A percentile compares a stretch with the other conserved stretches of the same genome.
These are phyloP conservation scores for Drosophila pegasa DNA, from an alignment of 2,888 invertebrate species.

Conservation along the genomic window DNA sequence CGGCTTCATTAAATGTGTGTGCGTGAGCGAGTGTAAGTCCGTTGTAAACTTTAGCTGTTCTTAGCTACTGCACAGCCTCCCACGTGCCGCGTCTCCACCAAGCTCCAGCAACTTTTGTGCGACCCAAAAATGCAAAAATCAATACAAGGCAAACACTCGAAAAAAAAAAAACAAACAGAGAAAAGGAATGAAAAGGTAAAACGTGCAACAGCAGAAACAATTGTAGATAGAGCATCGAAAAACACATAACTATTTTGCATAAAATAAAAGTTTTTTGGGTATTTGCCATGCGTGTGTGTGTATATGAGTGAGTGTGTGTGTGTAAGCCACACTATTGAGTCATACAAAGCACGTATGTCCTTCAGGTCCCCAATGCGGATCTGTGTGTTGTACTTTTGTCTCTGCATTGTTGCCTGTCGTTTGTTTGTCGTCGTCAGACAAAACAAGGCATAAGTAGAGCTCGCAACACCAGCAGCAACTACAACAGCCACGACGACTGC, in stretches of 20 bases:
- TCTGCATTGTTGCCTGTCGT: slow-evolving; percentile 45
- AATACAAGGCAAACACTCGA: slow-evolving; percentile 50
- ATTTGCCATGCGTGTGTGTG: slow-evolving; percentile 13
- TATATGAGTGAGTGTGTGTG: background rate
- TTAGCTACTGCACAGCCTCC: slow-evolving; percentile 28
- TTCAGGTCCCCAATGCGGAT: slow-evolving; percentile 34
- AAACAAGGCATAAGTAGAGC: slow-evolving; percentile 27
- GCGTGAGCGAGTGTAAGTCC: slow-evolving; percentile 10
- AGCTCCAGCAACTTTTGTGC: slow-evolving; percentile 20
- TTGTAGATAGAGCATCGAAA: slow-evolving; percentile 50
- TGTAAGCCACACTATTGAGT: slow-evolving; percentile 55
- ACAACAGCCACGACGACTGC: background rate
- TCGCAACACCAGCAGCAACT: background rate
- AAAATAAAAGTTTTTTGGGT: slow-evolving; percentile 70
- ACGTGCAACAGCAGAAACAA: slow-evolving; percentile 55
- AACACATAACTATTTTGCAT: slow-evolving; percentile 76
- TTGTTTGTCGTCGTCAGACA: slow-evolving; percentile 65
- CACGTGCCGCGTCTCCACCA: background rate
- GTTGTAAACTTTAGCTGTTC: slow-evolving; percentile 40
- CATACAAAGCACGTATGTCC: slow-evolving; percentile 73
- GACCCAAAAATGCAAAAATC: slow-evolving; percentile 74
- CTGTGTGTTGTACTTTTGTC: slow-evolving; percentile 58
- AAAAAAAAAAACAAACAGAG: slow-evolving; percentile 10
- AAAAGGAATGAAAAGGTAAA: slow-evolving; percentile 20
- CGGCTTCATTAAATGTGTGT: slow-evolving; percentile 56